phyloP scores from a whole-genome alignment of 2,888 invertebrate species.

The Trachelus tabidus region DNA sequence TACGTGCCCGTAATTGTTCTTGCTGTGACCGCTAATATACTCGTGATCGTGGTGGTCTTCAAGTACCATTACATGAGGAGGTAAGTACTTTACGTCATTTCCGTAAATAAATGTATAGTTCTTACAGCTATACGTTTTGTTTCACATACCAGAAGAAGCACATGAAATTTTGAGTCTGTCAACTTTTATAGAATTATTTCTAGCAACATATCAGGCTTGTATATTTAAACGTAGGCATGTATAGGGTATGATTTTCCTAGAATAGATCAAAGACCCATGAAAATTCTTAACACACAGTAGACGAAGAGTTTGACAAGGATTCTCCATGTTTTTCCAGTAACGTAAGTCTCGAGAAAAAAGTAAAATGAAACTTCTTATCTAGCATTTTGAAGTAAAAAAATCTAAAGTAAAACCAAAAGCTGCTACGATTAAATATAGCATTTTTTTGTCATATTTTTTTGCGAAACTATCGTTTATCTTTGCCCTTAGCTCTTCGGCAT shows the following conservation, averaged over 20 bases:
- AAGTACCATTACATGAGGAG: slow-evolving; percentile 77
- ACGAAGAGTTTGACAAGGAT: not conserved
- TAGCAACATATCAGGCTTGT: not conserved
- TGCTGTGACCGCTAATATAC: slow-evolving; percentile 73
- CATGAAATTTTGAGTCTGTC: not conserved
- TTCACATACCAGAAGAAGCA: not conserved
- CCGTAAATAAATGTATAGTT: not conserved
- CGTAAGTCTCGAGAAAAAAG: not conserved
- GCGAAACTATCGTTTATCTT: not conserved
- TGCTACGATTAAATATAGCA: not conserved
- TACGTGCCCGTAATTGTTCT: slow-evolving; percentile 75
- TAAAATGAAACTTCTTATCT: not conserved
- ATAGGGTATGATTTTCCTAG: not conserved
- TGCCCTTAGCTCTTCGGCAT: too few species aligned
- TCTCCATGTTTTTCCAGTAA: not conserved
- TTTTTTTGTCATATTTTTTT: not conserved
- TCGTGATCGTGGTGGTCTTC: slow-evolving; percentile 76
- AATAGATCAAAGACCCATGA: not conserved
- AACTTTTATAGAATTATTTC: not conserved
- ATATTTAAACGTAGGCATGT: not conserved
- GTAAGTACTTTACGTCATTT: slow-evolving; percentile 64
- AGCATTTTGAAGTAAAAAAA: not conserved
- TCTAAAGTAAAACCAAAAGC: not conserved
- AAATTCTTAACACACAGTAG: not conserved
- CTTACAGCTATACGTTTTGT: not conserved